phyloP scores from a whole-genome alignment of 2,888 invertebrate species.

The Panopea generosa region DNA sequence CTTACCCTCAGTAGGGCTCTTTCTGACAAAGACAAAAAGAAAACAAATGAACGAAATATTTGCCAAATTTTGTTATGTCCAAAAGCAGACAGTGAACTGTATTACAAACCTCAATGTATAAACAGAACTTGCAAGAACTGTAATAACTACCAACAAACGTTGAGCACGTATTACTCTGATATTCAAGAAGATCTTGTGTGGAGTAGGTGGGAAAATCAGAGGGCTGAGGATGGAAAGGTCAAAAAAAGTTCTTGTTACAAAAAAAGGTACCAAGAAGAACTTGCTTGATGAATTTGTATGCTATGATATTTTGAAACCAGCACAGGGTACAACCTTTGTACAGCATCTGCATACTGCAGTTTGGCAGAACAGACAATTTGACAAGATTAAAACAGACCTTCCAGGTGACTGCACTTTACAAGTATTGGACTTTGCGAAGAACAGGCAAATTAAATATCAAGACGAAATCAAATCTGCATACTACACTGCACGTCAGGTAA shows the following conservation, averaged over 20 bases:
- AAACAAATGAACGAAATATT: constrained; percentile 30
- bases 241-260: constrained; percentile 37
- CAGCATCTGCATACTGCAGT: constrained; percentile 35
- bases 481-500: constrained; percentile 32
- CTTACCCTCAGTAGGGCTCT: constrained; percentile 16
- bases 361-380: constrained; percentile 58
- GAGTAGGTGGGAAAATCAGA: constrained; percentile 39
- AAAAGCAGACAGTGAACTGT: constrained; percentile 38
- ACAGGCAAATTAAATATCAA: constrained; percentile 37
- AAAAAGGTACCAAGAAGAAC: constrained; percentile 28
- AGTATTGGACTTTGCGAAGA: constrained; percentile 87
- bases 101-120: constrained; percentile 33
- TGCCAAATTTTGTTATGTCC: constrained; percentile 42
- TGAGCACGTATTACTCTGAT: background rate
- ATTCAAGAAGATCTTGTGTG: constrained; percentile 31
- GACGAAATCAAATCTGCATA: constrained; percentile 44
- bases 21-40: constrained; percentile 15
- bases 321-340: constrained; percentile 40
- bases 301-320: constrained; percentile 40
- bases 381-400: constrained; percentile 29
- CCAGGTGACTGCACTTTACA: constrained; percentile 26
- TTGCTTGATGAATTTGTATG: constrained; percentile 43
- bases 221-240: background rate
- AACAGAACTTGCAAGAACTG: constrained; percentile 45
- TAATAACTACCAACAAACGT: background rate